A percentile compares a stretch with the other conserved stretches of the same genome.
Conservation (phyloP, 2,113 vertebrate species). For the Ptilorrhoa leucosticta region DNA sequence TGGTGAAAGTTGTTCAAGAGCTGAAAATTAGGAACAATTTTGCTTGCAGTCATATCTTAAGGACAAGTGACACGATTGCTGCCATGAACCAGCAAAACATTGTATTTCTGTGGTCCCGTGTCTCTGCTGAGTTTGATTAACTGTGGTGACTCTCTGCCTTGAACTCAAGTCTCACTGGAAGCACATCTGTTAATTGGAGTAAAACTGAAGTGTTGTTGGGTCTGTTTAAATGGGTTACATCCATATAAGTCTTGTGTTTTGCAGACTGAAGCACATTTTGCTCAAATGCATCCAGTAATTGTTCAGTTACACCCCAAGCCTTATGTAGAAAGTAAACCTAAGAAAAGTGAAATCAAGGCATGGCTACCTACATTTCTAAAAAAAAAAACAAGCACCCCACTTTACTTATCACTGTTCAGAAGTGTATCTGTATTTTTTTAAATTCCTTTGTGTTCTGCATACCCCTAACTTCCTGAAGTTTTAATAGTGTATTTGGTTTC, state of each 20-base stretch:
- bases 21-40: not conserved
- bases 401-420: not conserved
- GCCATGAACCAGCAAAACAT: not conserved
- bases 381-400: rapidly evolving
- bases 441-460: not conserved
- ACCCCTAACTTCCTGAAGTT: not conserved
- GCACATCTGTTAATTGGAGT: not conserved
- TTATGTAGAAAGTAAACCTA: not conserved
- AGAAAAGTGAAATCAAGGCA: not conserved
- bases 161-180: not conserved
- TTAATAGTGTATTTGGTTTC: not conserved
- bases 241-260: not conserved
- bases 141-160: not conserved
- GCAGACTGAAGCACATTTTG: not conserved
- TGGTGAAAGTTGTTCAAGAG: not conserved
- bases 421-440: not conserved
- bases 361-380: not conserved
- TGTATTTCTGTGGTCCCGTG: not conserved
- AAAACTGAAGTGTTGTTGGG: not conserved
- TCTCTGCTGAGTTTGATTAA: not conserved
- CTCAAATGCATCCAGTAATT: not conserved
- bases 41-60: not conserved
- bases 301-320: not conserved
- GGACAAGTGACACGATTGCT: not conserved
- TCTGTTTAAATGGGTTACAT: not conserved